Evolutionary conservation across 1,140 invertebrate species (phyloP).

Genomic region (Hyphantria cunea): DNA sequence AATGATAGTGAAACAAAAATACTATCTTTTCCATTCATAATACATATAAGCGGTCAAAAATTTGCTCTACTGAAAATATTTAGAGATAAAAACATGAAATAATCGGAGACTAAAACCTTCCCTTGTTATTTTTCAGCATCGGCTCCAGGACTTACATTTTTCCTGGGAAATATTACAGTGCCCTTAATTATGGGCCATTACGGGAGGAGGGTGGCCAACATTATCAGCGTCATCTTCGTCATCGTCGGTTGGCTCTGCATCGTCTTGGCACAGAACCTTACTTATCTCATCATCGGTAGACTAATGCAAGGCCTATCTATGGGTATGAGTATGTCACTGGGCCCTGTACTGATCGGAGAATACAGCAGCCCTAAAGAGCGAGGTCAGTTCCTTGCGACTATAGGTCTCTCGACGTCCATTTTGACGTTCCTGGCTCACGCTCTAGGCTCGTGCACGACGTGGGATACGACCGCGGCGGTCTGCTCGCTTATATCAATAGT

Average conservation of each 20-base stretch:
- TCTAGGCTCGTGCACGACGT: conserved; percentile 41
- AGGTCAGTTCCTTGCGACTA: conserved; percentile 46
- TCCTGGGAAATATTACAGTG: conserved; percentile 20
- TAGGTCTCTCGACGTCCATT: conserved; percentile 42
- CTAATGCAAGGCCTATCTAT: conserved; percentile 48
- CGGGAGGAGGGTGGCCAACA: conserved; percentile 44
- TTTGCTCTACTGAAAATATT: no score
- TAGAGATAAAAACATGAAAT: no score
- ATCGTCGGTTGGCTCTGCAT: conserved; percentile 47
- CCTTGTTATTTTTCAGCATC: conserved; percentile 18
- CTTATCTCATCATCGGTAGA: conserved; percentile 38
- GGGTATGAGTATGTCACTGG: conserved; percentile 43
- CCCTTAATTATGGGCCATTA: conserved; percentile 45
- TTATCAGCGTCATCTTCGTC: conserved; percentile 38
- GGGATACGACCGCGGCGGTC: conserved; percentile 42
- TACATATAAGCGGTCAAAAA: no score
- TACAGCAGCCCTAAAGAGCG: conserved; percentile 51
- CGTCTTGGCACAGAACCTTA: conserved; percentile 35
- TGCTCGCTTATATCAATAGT: conserved; percentile 39
- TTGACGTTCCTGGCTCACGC: conserved; percentile 44
- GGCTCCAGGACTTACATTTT: conserved; percentile 18
- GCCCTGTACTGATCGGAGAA: conserved; percentile 50
- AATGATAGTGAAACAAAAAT: no score
- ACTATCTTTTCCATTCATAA: no score
- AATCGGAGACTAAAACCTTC: no score